Evolutionary conservation across 2,797 vertebrate genomes (phyloP).

Genomic region (Alca torda): DNA sequence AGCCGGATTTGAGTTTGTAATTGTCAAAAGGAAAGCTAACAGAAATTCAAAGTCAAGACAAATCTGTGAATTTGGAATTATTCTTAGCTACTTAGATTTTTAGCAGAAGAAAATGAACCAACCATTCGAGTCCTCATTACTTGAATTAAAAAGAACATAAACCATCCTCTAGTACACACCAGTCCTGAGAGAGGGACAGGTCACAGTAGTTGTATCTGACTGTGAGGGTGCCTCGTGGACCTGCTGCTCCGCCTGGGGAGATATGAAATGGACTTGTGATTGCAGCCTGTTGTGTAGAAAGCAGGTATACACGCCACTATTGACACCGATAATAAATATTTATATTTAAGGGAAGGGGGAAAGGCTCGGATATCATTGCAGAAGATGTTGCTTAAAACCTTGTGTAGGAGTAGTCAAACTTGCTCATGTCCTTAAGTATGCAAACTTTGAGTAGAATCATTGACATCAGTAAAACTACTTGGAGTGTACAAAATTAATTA

Average conservation of each 20-base stretch:
- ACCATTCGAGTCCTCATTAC: background rate
- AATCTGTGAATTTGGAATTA: background rate
- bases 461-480: background rate
- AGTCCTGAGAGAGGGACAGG: background rate
- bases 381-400: background rate
- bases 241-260: background rate
- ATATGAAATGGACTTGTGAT: background rate
- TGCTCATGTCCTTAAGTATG: background rate
- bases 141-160: background rate
- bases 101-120: background rate
- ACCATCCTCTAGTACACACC: background rate
- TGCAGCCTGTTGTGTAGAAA: background rate
- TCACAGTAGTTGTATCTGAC: background rate
- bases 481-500: background rate
- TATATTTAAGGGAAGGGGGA: background rate
- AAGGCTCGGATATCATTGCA: background rate
- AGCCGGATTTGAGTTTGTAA: background rate
- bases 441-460: background rate
- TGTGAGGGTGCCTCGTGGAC: accelerated
- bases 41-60: background rate
- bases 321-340: background rate
- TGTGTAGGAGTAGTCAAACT: background rate
- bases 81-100: background rate
- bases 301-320: background rate
- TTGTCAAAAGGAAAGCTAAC: background rate